These are phyloP conservation scores for Melolontha melolontha DNA, from an alignment of 2,888 invertebrate genomes.

Conservation along the genomic window DNA sequence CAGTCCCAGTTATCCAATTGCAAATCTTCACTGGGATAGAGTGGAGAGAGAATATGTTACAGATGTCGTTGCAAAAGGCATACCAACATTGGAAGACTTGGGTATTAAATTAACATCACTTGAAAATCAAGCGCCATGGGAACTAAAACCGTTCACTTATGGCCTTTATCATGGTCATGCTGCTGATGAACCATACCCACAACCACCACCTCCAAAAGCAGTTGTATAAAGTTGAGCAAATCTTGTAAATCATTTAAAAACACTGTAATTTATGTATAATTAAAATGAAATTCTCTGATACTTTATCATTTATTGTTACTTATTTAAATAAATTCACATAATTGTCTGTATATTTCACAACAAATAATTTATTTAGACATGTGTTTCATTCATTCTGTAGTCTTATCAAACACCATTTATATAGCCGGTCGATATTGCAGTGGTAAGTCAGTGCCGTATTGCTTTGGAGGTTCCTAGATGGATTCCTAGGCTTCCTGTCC, in stretches of 20 bases:
- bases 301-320: too few relatives aligned
- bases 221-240: constrained; percentile 26
- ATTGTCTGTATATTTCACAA: too few relatives aligned
- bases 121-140: constrained; percentile 86
- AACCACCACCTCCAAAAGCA: constrained; percentile 73
- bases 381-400: too few relatives aligned
- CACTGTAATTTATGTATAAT: constrained; percentile 14
- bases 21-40: constrained; percentile 80
- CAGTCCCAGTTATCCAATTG: constrained; percentile 77
- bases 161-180: constrained; percentile 80
- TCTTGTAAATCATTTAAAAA: background rate
- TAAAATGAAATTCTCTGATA: constrained; percentile 1
- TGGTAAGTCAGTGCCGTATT: too few relatives aligned
- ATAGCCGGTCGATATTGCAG: too few relatives aligned
- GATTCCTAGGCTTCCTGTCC: too few relatives aligned
- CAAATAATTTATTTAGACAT: too few relatives aligned
- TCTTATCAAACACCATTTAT: too few relatives aligned
- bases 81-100: constrained; percentile 89
- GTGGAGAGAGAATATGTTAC: constrained; percentile 85
- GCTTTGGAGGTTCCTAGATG: too few relatives aligned
- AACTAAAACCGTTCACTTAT: constrained; percentile 77
- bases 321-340: too few relatives aligned
- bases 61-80: constrained; percentile 72
- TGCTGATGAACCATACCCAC: constrained; percentile 78
- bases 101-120: constrained; percentile 81